A percentile compares a stretch with the other conserved stretches of the same genome.
Conservation (phyloP, 2,888 invertebrate species). For the Iselma pallidipennis region DNA sequence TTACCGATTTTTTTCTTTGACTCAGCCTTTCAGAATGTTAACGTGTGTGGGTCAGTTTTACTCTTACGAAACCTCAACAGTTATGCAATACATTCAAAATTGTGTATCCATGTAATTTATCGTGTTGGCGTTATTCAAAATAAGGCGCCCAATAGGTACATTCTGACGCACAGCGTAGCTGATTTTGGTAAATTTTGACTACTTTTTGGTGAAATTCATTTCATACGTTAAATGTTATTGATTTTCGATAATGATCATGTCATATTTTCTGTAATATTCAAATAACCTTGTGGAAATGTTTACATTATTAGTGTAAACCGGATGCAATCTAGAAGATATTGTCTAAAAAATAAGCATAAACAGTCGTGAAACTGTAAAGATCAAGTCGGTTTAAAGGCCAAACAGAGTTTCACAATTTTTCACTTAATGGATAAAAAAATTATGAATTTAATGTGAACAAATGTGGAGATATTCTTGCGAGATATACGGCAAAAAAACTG, state of each 20-base stretch:
- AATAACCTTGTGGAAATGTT: too few relatives aligned
- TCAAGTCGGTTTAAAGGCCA: not conserved
- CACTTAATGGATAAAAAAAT: not conserved
- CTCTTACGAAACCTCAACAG: not conserved
- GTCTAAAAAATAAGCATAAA: too few relatives aligned
- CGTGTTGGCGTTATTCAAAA: not conserved
- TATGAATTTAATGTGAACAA: not conserved
- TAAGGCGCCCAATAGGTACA: not conserved
- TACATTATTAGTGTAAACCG: too few relatives aligned
- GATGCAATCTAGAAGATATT: too few relatives aligned
- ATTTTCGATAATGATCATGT: too few relatives aligned
- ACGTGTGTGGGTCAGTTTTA: constrained; percentile 5
- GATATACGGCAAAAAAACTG: not conserved
- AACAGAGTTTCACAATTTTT: not conserved
- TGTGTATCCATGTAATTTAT: not conserved
- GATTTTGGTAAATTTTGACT: not conserved
- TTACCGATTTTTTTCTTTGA: not conserved
- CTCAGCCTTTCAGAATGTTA: not conserved
- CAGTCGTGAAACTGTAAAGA: not conserved
- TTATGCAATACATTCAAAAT: constrained; percentile 4
- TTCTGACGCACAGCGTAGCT: not conserved
- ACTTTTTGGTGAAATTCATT: too few relatives aligned
- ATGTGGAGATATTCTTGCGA: not conserved
- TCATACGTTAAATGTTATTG: too few relatives aligned
- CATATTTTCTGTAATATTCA: too few relatives aligned